Evolutionary conservation across 2,113 vertebrate species (phyloP), one percentile per base, ranked within the genome.

Genomic region (Percina caprodes): DNA sequence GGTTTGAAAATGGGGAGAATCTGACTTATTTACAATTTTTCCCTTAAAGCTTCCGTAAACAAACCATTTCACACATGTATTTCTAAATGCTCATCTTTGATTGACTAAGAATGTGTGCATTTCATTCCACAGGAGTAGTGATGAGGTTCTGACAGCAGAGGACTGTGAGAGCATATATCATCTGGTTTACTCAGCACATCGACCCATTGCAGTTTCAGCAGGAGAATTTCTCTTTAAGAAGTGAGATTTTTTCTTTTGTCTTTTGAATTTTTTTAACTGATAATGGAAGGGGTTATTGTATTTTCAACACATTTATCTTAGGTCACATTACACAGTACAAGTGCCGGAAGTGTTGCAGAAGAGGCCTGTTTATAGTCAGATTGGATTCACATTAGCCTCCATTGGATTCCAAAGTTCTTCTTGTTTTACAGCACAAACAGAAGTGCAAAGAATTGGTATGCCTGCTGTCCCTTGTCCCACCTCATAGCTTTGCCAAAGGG

Each of bases 161-260:
- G 98, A 99, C 93, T 99, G 98, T 95, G 98, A 99, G 95, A 99
- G 98, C 73, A 96, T 99, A 12, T 99, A 99, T 93, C 98, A 99
- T 89, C 93, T 99, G 91, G 98, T 99, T 91, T 99, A 99, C 93
- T 99, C 98, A 1, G 97, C 98, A 90, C 97, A 99, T 89, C 95
- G 98, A 55, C 98, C 98, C 63, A 96, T 99, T 55, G 98, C 97
- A 66, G 94, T 99, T 83, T 97, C 98, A 10, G 97, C 98, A 45
- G 98, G 98, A 87, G 98, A 99, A 88, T 99, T 99, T 93, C 97
- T 99, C 26, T 99, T 96, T 83, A 99, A 97, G 95, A 99, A 99
- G 98, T 99, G 95, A 95, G 96, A 88, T 42, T 65, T 77, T 42
- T 54, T 30, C 10, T 48, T 23, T 13, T 7, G 3, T 56, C 6